Conservation (phyloP, 2,888 invertebrate genomes). For the Drosophila pseudotakahashii region DNA sequence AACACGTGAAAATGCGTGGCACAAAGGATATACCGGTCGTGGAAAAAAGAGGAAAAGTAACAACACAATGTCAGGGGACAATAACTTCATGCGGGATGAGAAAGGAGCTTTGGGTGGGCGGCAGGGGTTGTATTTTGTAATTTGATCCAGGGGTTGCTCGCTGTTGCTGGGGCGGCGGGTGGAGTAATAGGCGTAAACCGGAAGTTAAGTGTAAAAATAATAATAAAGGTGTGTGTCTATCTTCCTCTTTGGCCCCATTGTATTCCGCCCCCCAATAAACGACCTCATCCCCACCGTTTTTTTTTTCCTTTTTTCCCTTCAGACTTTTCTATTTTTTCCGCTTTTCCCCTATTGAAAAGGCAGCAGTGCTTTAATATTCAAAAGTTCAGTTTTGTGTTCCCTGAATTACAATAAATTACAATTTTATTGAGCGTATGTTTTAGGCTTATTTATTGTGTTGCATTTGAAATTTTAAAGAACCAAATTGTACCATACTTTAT, state of each 20-base stretch:
- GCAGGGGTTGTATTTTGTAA: slow-evolving; percentile 67
- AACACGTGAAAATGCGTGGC: slow-evolving; percentile 73
- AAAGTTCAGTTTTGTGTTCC: slow-evolving; percentile 2
- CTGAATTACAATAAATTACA: slow-evolving; percentile 6
- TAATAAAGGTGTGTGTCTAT: slow-evolving; percentile 71
- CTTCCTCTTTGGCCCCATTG: slow-evolving; percentile 39
- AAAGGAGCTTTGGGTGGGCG: slow-evolving; percentile 13
- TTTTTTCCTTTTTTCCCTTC: neutral
- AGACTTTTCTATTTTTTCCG: slow-evolving; percentile 50
- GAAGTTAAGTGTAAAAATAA: slow-evolving; percentile 81
- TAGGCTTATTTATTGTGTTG: neutral
- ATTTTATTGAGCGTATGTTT: neutral
- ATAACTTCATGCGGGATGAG: slow-evolving; percentile 69
- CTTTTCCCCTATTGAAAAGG: slow-evolving; percentile 54
- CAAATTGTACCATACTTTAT: no score
- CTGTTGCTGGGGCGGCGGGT: neutral
- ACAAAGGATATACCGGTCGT: slow-evolving; percentile 24
- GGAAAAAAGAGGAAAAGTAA: slow-evolving; percentile 29
- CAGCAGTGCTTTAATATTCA: slow-evolving; percentile 22
- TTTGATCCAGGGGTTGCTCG: slow-evolving; percentile 61
- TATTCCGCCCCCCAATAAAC: slow-evolving; percentile 23
- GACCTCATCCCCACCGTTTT: slow-evolving; percentile 1
- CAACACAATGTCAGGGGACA: slow-evolving; percentile 67
- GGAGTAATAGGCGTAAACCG: slow-evolving; percentile 78
- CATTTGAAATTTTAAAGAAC: neutral